Evolutionary conservation across 2,797 vertebrate genomes (phyloP).

Genomic region (Gastrophryne carolinensis): DNA sequence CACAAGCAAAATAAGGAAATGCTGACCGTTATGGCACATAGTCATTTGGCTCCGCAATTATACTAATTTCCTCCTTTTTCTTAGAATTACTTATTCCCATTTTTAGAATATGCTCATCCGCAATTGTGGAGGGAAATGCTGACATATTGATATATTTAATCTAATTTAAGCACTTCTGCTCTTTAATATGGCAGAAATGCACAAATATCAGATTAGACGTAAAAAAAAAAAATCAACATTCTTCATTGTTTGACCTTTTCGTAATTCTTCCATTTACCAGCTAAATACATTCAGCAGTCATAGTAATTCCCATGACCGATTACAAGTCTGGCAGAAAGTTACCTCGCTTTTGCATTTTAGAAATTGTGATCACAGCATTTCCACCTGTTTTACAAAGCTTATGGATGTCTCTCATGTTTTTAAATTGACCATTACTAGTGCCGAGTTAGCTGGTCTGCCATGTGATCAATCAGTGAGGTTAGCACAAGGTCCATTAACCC

Average conservation of each 20-base stretch:
- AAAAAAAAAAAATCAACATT: neutral
- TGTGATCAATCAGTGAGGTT: too few species aligned
- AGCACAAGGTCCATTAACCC: too few species aligned
- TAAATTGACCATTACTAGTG: too few species aligned
- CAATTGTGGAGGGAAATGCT: neutral
- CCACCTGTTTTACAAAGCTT: too few species aligned
- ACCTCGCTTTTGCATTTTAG: too few species aligned
- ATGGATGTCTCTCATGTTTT: too few species aligned
- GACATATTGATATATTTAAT: neutral
- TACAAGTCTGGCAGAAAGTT: too few species aligned
- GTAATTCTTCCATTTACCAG: neutral
- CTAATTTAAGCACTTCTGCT: neutral
- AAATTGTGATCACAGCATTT: too few species aligned
- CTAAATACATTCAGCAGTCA: neutral
- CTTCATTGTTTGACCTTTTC: neutral
- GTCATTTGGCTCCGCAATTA: neutral
- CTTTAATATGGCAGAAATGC: neutral
- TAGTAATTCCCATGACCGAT: neutral
- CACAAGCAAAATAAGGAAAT: neutral
- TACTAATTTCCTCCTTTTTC: neutral
- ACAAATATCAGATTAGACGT: neutral
- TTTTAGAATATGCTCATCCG: neutral
- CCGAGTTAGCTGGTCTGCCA: too few species aligned
- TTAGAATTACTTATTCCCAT: too few species aligned
- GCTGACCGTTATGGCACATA: neutral